A percentile compares a stretch with the other conserved stretches of the same genome.
Conservation (phyloP, 2,113 vertebrate species). For the Cavia porcellus region DNA sequence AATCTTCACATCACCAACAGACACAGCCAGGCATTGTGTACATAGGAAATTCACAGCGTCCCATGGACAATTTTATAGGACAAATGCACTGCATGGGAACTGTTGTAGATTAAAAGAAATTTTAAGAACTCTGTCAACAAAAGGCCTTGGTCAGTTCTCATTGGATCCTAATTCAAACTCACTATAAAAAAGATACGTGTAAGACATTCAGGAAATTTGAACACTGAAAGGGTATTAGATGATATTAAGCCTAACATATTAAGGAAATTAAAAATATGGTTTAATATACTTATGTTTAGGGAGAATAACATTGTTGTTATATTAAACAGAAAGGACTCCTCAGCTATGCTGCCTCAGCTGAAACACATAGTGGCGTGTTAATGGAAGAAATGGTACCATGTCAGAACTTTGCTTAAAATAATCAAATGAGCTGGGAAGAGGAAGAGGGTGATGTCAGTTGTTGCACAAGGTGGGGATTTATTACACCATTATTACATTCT, state of each 20-base stretch:
- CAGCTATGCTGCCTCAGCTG: not conserved
- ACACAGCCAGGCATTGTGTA: not conserved
- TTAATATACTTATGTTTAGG: not conserved
- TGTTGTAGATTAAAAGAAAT: too few species aligned
- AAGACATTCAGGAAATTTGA: not conserved
- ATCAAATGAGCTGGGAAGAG: not conserved
- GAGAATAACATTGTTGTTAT: slow-evolving; percentile 3
- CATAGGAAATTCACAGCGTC: not conserved
- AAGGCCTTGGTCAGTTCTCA: not conserved
- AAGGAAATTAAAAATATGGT: slow-evolving; percentile 12
- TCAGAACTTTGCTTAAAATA: not conserved
- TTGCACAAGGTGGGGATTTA: not conserved
- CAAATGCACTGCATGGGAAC: too few species aligned
- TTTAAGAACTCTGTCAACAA: too few species aligned
- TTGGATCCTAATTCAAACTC: not conserved
- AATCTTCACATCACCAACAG: not conserved
- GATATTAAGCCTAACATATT: not conserved
- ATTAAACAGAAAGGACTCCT: slow-evolving; percentile 8
- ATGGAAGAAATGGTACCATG: not conserved
- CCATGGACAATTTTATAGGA: not conserved
- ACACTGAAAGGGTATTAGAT: not conserved
- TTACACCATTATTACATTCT: not conserved
- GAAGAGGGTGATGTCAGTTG: not conserved
- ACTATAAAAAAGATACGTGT: not conserved
- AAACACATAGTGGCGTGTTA: not conserved